Base-by-base conservation (phyloP, 2,797 vertebrate genomes). In the Channa striata region DNA sequence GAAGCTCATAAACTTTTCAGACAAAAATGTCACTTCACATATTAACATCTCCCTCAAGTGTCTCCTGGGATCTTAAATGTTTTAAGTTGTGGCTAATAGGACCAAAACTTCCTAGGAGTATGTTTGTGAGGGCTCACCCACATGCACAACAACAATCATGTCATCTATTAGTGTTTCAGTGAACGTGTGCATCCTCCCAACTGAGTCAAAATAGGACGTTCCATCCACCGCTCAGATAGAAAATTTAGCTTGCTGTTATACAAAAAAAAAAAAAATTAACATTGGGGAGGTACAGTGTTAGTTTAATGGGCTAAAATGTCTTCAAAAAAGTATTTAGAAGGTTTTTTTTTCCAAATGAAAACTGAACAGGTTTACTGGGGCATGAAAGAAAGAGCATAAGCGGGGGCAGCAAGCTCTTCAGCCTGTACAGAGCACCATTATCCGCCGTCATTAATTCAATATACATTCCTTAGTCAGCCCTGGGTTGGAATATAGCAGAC, bases 281-380 rank as follows among this genome's bases (percentile, higher is more conserved):
- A 93, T 92, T 50, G 78, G 69, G 71, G 88, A 86, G 84, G 88
- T 91, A 88, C 87, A 84, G 85, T 83, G 88, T 80, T 90, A 80
- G 86, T 92, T 92, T 94, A 94, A 94, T 94, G 90, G 91, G 89
- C 89, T 89, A 88, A 90, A 85, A 91, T 90, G 89, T 92, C 91
- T 81, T 91, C 87, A 91, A 90, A 86, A 87, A 93, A 93, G 92
- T 93, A 93, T 94, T 95, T 94, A 92, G 91, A 93, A 92, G 90
- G 80, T 86, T 74, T 80, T 76, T 80, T 68, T 37, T 42, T 36
- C 66, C 56, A 50, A 88, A 89, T 83, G 81, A 86, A 90, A 91
- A 93, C 93, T 91, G 90, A 89, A 93, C 85, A 89, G 91, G 90
- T 93, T 94, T 89, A 92, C 80, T 88, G 91, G 85, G 85, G 91